Conservation (phyloP, 2,888 invertebrate genomes). For the Drosophila tanythrix region DNA sequence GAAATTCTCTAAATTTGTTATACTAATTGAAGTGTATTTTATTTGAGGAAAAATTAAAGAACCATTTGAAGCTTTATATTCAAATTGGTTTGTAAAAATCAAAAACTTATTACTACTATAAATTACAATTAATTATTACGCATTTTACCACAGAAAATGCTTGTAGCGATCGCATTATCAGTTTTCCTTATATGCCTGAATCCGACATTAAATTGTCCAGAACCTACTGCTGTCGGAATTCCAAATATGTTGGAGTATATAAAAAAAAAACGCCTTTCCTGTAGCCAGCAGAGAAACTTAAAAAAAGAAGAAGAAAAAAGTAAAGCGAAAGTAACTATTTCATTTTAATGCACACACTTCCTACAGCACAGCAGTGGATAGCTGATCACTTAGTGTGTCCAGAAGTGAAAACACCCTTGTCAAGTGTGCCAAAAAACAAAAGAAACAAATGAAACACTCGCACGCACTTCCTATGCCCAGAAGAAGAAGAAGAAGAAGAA, state of each 20-base stretch:
- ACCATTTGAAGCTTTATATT: no score
- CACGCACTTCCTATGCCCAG: not conserved
- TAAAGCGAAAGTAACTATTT: not conserved
- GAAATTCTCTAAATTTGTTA: not conserved
- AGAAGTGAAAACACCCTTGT: not conserved
- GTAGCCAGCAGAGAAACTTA: not conserved
- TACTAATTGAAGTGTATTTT: not conserved
- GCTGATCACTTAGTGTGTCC: not conserved
- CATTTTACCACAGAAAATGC: not conserved
- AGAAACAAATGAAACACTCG: conserved; percentile 13
- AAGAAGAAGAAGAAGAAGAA: not conserved
- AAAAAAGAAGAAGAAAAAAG: not conserved
- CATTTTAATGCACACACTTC: not conserved
- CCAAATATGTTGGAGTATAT: not conserved
- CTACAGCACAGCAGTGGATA: no score
- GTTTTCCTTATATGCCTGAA: not conserved
- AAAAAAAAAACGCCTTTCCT: not conserved
- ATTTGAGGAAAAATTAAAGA: not conserved
- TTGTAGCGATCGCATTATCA: not conserved
- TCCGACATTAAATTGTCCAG: not conserved
- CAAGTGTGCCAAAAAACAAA: conserved; percentile 1
- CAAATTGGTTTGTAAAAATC: no score
- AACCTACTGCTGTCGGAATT: not conserved
- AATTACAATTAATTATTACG: not conserved
- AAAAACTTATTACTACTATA: not conserved